A percentile compares a stretch with the other conserved stretches of the same genome.
These are phyloP conservation scores for Scaptodrosophila latifasciaeformis DNA, from an alignment of 2,888 invertebrate species.

Conservation along the genomic window DNA sequence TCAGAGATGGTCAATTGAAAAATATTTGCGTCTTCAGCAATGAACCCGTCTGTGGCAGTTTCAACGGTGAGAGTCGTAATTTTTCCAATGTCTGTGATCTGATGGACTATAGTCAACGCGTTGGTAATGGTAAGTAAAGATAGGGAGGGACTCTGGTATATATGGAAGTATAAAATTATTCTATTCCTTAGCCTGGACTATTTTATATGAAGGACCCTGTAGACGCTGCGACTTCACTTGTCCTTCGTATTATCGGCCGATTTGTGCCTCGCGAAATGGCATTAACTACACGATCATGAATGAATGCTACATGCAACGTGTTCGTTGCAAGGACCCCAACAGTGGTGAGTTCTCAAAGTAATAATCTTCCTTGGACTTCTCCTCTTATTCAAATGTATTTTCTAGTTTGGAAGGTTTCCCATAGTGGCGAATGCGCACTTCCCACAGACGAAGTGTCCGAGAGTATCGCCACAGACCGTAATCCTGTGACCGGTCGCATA, in stretches of 20 bases:
- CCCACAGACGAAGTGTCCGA: conserved; percentile 14
- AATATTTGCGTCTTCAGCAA: conserved; percentile 52
- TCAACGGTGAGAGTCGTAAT: conserved; percentile 42
- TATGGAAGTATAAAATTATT: conserved; percentile 9
- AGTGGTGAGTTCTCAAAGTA: conserved; percentile 40
- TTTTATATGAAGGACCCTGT: conserved; percentile 54
- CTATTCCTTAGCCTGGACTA: conserved; percentile 52
- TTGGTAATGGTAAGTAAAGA: conserved; percentile 43
- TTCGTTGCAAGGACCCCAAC: conserved; percentile 55
- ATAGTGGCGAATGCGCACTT: conserved; percentile 46
- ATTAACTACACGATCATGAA: conserved; percentile 59
- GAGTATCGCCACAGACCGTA: conserved; percentile 14
- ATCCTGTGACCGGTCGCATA: conserved; percentile 7
- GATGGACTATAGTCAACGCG: conserved; percentile 47
- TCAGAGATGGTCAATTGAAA: background rate
- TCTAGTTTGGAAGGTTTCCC: conserved; percentile 48
- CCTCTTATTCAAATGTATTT: background rate
- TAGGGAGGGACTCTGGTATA: background rate
- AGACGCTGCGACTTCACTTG: conserved; percentile 51
- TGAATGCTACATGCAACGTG: conserved; percentile 56
- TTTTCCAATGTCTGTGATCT: conserved; percentile 58
- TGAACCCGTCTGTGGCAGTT: conserved; percentile 52
- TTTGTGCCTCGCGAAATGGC: conserved; percentile 58
- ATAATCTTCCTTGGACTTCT: too few relatives aligned
- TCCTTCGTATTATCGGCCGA: conserved; percentile 43